Evolutionary conservation across 2,888 invertebrate species (phyloP), one percentile per base, ranked within the genome.

Genomic region (Acanthacorydalis orientalis): DNA sequence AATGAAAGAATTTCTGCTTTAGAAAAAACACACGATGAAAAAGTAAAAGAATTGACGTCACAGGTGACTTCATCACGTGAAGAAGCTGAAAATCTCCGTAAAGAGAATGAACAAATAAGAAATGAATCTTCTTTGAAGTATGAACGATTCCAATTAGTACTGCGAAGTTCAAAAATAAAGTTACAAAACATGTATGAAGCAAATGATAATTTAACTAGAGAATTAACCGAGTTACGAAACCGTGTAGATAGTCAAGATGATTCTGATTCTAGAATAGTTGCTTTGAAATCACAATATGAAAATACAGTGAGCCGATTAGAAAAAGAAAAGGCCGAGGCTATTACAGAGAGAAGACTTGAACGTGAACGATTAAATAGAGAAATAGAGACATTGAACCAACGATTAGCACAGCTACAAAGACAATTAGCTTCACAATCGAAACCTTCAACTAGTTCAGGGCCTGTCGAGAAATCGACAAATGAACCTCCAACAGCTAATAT

Each of bases 401-500:
- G 83, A 57, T 70, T 83, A 11, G 73, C 72, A 48, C 74, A 81
- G 59, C 59, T 84, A 46, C 82, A 80, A 55, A 71, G 83, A 10
- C 83, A 81, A 58, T 56, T 75, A 32, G 75, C 73, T 8, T 63
- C 68, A 40, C 74, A 74, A 52, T 75, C 73, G 43, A 83, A 83
- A 59, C 74, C 85, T 15, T 76, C 78, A 38, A 75, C 77, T 2
- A 77, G 82, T 55, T 75, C 84, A 51, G 71, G 78, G 56, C 67
- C 78, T 58, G 64, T 74, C 2, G 72, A 73, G 37, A 74, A 73
- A 53, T 64, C 67, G 1, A 66, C 68, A 2, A 67, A 68, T 1
- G 80, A 79, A 16, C 76, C 80, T 31, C 78, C 83, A 0, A 93
- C 91, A 1, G 93, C 93, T 6, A 93, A 93, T 61, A 93, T 93